Conservation (phyloP, 2,113 vertebrate species). For the Dipodomys spectabilis region DNA sequence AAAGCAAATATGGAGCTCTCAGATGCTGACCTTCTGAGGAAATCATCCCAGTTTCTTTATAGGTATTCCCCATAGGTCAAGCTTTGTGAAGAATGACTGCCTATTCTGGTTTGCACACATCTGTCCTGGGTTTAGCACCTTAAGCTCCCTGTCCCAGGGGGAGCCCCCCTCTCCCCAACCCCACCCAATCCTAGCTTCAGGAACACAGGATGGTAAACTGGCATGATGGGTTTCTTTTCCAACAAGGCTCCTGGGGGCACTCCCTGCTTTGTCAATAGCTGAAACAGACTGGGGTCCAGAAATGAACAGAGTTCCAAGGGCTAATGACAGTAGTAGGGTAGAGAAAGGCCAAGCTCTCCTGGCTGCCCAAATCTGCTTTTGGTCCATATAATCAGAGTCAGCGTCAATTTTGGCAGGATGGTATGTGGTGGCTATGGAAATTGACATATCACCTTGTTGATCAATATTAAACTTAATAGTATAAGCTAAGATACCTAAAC, state of each 20-base stretch:
- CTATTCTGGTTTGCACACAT: not conserved
- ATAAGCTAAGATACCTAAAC: constrained; percentile 37
- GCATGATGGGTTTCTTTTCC: not conserved
- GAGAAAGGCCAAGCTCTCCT: not conserved
- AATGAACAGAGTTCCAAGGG: not conserved
- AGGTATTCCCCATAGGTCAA: not conserved
- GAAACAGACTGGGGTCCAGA: not conserved
- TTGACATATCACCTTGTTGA: not conserved
- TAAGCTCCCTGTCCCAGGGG: not conserved
- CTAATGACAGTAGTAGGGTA: not conserved
- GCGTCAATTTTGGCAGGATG: not conserved
- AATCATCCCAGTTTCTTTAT: not conserved
- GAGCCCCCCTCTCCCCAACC: too few species aligned
- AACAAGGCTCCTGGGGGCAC: not conserved
- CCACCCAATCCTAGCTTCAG: not conserved
- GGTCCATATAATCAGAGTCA: not conserved
- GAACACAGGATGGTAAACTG: not conserved
- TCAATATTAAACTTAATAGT: not conserved
- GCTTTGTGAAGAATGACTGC: not conserved
- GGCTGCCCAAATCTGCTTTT: not conserved
- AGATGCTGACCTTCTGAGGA: not conserved
- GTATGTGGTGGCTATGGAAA: not conserved
- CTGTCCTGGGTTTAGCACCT: not conserved
- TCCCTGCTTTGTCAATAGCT: not conserved
- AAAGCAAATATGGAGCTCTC: not conserved